Evolutionary conservation across 1,140 invertebrate species (phyloP).

Genomic region (Phymorhynchus buccinoides): DNA sequence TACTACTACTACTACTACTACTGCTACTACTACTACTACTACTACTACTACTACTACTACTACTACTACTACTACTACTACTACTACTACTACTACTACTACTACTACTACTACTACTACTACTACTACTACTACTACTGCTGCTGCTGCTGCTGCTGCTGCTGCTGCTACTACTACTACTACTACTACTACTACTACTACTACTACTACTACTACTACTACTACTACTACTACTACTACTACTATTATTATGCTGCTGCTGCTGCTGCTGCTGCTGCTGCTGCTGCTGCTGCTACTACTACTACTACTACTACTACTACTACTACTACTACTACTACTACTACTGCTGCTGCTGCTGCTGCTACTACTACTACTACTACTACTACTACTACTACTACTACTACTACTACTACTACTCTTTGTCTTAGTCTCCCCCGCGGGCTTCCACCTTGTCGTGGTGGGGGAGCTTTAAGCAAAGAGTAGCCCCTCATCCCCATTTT

Average conservation of each 20-base stretch:
- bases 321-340: slow-evolving; percentile 9
- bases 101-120: slow-evolving; percentile 44
- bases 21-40: slow-evolving; percentile 17
- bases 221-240: slow-evolving; percentile 4
- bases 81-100: slow-evolving; percentile 46
- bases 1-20: slow-evolving; percentile 32
- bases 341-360: slow-evolving; percentile 24
- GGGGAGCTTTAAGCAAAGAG: no score
- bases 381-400: slow-evolving; percentile 10
- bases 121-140: slow-evolving; percentile 43
- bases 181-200: slow-evolving; percentile 39
- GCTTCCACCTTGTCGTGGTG: no score
- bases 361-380: background rate
- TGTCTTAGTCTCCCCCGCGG: no score
- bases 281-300: slow-evolving; percentile 26
- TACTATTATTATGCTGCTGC: no score
- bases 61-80: slow-evolving; percentile 34
- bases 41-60: slow-evolving; percentile 44
- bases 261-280: slow-evolving; percentile 23
- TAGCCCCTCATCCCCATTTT: no score
- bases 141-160: slow-evolving; percentile 34
- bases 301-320: slow-evolving; percentile 7
- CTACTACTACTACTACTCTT: slow-evolving; percentile 15
- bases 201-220: slow-evolving; percentile 33
- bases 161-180: slow-evolving; percentile 40